A percentile compares a stretch with the other conserved stretches of the same genome.
Conservation (phyloP, 2,797 vertebrate genomes). For the Valencia hispanica region DNA sequence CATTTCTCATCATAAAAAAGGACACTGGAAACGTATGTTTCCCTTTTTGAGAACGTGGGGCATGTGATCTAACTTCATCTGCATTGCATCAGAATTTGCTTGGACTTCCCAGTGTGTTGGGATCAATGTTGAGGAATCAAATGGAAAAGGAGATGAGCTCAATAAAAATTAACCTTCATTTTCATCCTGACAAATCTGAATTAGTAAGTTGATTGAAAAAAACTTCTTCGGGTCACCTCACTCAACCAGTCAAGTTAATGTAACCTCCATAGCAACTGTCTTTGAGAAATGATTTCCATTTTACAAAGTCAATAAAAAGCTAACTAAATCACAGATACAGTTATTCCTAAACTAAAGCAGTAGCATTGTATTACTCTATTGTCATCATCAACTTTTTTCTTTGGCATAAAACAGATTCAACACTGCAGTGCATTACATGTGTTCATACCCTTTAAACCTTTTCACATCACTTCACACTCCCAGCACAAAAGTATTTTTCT, state of each 20-base stretch:
- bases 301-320: constrained; percentile 1
- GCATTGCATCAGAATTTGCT: not conserved
- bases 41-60: not conserved
- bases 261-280: not conserved
- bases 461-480: not conserved
- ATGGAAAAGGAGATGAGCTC: not conserved
- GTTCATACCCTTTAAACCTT: not conserved
- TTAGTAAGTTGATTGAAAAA: not conserved
- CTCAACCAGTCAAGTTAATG: not conserved
- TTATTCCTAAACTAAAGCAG: constrained; percentile 16
- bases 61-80: not conserved
- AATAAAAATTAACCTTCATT: not conserved
- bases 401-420: not conserved
- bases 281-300: constrained; percentile 11
- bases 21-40: not conserved
- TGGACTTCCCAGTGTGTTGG: not conserved
- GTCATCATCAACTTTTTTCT: constrained; percentile 29
- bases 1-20: not conserved
- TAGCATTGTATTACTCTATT: constrained; percentile 11
- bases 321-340: not conserved
- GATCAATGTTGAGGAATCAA: not conserved
- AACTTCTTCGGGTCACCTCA: not conserved
- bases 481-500: not conserved
- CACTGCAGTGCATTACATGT: not conserved
- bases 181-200: not conserved